Conservation (phyloP, 2,113 vertebrate genomes). For the Phylloscopus trochiloides region DNA sequence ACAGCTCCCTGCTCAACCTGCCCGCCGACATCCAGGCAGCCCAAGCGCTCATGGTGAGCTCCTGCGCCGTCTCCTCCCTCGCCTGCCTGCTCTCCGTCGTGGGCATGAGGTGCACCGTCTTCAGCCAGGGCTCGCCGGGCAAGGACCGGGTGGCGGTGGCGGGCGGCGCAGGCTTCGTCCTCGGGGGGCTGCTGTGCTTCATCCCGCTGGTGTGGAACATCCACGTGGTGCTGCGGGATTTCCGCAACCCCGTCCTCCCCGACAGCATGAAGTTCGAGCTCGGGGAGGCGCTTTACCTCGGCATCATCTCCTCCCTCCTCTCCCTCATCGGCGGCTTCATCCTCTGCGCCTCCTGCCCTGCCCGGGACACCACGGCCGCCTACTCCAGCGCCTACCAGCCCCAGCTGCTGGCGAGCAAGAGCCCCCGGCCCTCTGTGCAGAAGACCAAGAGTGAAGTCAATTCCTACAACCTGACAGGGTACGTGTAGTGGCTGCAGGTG, state of each 20-base stretch:
- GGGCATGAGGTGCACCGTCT: conserved; percentile 95
- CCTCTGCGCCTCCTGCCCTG: conserved; percentile 83
- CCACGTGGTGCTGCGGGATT: conserved; percentile 88
- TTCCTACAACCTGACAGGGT: conserved; percentile 81
- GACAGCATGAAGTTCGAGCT: conserved; percentile 90
- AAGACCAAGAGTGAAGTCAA: conserved; percentile 75
- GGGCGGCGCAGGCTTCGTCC: conserved; percentile 77
- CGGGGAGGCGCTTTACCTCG: conserved; percentile 89
- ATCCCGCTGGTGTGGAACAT: conserved; percentile 91
- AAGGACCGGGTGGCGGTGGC: conserved; percentile 85
- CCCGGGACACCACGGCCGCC: not conserved
- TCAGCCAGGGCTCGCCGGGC: conserved; percentile 73
- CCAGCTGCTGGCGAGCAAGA: conserved; percentile 53
- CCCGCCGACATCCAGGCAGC: conserved; percentile 85
- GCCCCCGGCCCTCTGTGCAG: not conserved
- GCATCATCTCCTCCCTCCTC: conserved; percentile 83
- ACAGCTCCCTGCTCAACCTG: conserved; percentile 90
- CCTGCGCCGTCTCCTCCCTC: conserved; percentile 81
- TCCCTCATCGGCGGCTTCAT: conserved; percentile 86
- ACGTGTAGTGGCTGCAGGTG: conserved; percentile 63
- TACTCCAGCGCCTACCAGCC: conserved; percentile 57
- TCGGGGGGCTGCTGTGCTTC: conserved; percentile 86
- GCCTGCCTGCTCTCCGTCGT: conserved; percentile 75
- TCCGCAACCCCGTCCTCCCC: conserved; percentile 82
- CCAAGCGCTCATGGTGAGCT: conserved; percentile 93